Evolutionary conservation across 2,113 vertebrate genomes (phyloP).

Genomic region (Poeciliopsis prolifica): DNA sequence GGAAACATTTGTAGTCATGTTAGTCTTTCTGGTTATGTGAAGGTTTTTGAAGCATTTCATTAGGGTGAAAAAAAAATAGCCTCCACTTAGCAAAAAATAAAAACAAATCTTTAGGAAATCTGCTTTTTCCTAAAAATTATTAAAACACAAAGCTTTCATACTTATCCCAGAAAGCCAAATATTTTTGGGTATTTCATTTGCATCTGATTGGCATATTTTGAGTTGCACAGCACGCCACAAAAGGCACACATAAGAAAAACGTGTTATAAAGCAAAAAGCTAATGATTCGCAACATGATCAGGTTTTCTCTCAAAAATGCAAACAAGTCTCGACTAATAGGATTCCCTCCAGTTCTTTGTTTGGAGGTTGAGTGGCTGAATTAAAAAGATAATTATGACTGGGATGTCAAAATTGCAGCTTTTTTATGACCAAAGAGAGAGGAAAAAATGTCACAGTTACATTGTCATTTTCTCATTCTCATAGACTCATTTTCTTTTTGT

Average conservation of each 20-base stretch:
- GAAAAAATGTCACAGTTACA: background rate
- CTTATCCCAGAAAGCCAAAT: background rate
- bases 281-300: background rate
- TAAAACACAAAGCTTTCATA: background rate
- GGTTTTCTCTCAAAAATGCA: background rate
- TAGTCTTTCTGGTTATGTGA: background rate
- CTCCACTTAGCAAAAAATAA: background rate
- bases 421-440: too few species aligned
- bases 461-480: too few species aligned
- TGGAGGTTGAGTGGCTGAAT: background rate
- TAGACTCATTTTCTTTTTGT: background rate
- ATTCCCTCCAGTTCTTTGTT: background rate
- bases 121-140: background rate
- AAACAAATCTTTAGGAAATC: background rate
- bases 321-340: background rate
- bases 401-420: too few species aligned
- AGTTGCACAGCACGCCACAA: background rate
- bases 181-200: conserved; percentile 19
- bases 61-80: background rate
- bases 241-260: background rate
- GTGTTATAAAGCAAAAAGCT: background rate
- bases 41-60: background rate
- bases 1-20: conserved; percentile 36
- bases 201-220: background rate
- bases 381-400: background rate